These are phyloP conservation scores for Belonocnema kinseyi DNA, from an alignment of 1,140 invertebrate genomes.

Conservation along the genomic window DNA sequence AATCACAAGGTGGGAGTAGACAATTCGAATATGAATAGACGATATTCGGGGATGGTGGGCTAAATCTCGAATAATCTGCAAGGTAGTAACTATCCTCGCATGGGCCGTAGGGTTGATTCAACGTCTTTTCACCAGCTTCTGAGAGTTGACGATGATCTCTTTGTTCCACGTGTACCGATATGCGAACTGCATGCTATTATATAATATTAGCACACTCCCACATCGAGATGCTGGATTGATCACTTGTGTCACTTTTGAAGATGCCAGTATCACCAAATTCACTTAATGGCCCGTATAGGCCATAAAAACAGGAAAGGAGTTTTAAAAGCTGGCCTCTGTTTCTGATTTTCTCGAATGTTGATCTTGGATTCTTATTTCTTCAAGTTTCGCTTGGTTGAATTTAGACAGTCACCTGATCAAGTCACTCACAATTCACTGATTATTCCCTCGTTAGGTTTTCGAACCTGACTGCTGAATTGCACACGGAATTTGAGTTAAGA, in stretches of 20 bases:
- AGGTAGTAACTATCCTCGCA: conserved; percentile 43
- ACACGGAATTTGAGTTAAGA: too few species aligned
- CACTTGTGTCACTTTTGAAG: conserved; percentile 58
- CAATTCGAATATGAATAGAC: neutral
- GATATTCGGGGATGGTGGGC: neutral
- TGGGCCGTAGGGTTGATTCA: conserved; percentile 58
- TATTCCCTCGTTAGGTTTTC: too few species aligned
- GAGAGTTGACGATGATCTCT: conserved; percentile 92
- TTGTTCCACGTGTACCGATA: conserved; percentile 92
- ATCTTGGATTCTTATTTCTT: too few species aligned
- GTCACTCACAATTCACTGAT: too few species aligned
- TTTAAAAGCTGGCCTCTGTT: neutral
- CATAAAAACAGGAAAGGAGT: neutral
- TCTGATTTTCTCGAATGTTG: too few species aligned
- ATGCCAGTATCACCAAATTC: conserved; percentile 64
- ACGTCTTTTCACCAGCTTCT: conserved; percentile 93
- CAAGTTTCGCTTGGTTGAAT: too few species aligned
- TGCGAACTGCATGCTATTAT: conserved; percentile 81
- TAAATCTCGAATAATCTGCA: conserved; percentile 30
- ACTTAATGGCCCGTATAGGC: conserved; percentile 25
- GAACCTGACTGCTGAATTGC: too few species aligned
- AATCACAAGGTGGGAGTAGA: neutral
- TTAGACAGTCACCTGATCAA: too few species aligned
- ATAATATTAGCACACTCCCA: conserved; percentile 75
- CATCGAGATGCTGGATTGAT: conserved; percentile 68